Conservation (phyloP, 1,140 invertebrate species). For the Sycophaga agraensis region DNA sequence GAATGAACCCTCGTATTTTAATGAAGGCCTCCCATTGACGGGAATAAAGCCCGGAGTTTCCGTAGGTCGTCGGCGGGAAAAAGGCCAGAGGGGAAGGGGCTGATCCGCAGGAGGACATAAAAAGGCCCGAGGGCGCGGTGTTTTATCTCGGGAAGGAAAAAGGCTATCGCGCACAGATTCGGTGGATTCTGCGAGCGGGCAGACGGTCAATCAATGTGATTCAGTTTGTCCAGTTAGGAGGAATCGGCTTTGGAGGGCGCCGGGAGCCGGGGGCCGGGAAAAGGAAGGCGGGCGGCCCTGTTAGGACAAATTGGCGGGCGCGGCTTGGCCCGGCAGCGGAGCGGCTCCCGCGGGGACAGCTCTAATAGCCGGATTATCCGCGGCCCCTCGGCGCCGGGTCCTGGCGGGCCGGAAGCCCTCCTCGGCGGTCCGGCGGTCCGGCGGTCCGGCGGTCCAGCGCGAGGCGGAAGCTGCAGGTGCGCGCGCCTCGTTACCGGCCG, state of each 20-base stretch:
- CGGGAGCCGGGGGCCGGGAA: constrained; percentile 22
- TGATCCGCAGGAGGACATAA: no score
- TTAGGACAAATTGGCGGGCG: constrained; percentile 54
- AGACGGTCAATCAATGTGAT: constrained; percentile 54
- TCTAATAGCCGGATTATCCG: constrained; percentile 58
- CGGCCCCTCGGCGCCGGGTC: no score
- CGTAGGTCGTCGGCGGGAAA: no score
- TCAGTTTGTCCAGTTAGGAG: constrained; percentile 47
- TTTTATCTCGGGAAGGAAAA: constrained; percentile 5
- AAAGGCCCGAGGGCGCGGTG: background rate
- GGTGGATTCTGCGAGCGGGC: constrained; percentile 27
- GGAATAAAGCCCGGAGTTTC: background rate
- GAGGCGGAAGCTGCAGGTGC: no score
- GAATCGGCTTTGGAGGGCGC: constrained; percentile 30
- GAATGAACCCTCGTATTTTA: background rate
- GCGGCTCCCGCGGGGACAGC: constrained; percentile 50
- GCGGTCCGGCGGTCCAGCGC: no score
- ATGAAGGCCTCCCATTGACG: background rate
- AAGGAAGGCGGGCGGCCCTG: constrained; percentile 45
- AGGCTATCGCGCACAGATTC: background rate
- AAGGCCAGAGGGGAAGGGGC: no score
- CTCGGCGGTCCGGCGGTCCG: no score
- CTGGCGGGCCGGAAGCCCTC: no score
- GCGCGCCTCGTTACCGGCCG: no score
- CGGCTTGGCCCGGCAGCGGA: constrained; percentile 28